Evolutionary conservation across 1,140 invertebrate species (phyloP).

Genomic region (Drosophila nebulosa): DNA sequence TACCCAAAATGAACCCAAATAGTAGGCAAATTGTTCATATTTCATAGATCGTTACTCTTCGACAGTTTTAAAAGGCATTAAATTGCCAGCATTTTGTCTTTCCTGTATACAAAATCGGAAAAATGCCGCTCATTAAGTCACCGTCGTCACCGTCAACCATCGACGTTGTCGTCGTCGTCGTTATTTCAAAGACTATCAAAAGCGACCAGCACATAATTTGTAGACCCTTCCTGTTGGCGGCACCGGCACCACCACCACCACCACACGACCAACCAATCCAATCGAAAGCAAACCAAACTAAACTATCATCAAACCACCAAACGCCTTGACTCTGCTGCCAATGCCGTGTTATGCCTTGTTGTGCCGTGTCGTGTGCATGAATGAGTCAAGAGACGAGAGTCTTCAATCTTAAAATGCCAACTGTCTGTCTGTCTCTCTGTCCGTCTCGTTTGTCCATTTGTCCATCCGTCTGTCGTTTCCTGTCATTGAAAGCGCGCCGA

Average conservation of each 20-base stretch:
- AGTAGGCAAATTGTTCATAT: background rate
- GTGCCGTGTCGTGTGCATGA: no score
- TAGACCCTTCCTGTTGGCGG: conserved; percentile 54
- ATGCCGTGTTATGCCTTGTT: background rate
- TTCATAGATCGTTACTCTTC: background rate
- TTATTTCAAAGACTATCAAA: conserved; percentile 3
- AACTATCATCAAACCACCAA: background rate
- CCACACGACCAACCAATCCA: no score
- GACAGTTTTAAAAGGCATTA: background rate
- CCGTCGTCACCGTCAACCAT: background rate
- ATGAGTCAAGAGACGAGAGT: conserved; percentile 18
- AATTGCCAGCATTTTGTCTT: background rate
- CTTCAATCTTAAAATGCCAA: conserved; percentile 63
- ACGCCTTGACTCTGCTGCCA: conserved; percentile 8
- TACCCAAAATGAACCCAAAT: no score
- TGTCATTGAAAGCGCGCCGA: conserved; percentile 52
- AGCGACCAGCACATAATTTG: conserved; percentile 19
- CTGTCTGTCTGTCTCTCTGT: background rate
- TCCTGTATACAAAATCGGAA: background rate
- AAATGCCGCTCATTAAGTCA: conserved; percentile 15
- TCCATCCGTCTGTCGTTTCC: conserved; percentile 37
- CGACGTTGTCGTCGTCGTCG: background rate
- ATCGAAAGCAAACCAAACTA: background rate
- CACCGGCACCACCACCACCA: background rate
- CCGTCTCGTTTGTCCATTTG: background rate